Conservation (phyloP, 2,888 invertebrate genomes). For the Pegoplata infirma region DNA sequence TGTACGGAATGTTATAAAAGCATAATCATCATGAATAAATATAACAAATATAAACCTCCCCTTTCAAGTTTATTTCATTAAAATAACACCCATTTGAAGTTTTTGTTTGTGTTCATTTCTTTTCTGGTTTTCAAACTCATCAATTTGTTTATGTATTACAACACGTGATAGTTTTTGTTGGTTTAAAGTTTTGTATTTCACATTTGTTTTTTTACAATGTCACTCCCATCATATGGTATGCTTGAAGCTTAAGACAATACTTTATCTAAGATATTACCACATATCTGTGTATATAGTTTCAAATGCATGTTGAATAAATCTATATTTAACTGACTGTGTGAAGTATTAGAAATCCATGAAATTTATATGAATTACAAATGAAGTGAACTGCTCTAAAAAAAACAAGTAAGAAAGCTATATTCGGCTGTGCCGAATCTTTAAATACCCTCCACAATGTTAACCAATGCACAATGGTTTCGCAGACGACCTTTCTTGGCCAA, state of each 20-base stretch:
- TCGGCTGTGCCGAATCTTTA: too few relatives aligned
- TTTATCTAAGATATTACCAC: slow-evolving; percentile 35
- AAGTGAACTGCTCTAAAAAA: slow-evolving; percentile 53
- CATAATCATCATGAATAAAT: slow-evolving; percentile 23
- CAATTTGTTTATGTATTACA: slow-evolving; percentile 43
- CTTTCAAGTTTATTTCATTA: slow-evolving; percentile 4
- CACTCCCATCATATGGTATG: slow-evolving; percentile 41
- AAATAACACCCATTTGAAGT: slow-evolving; percentile 11
- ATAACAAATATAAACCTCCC: slow-evolving; percentile 16
- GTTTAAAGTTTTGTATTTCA: too few relatives aligned
- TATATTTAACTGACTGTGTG: slow-evolving; percentile 18
- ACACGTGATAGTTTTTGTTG: slow-evolving; percentile 32
- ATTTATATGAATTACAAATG: slow-evolving; percentile 60
- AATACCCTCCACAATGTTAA: too few relatives aligned
- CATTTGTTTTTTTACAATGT: slow-evolving; percentile 56
- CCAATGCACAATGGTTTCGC: too few relatives aligned
- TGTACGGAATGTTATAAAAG: slow-evolving; percentile 27
- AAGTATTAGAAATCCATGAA: slow-evolving; percentile 52
- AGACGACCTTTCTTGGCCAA: too few relatives aligned
- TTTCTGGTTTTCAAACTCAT: slow-evolving; percentile 22
- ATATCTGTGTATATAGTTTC: slow-evolving; percentile 13
- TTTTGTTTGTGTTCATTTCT: too few relatives aligned
- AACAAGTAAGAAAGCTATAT: too few relatives aligned
- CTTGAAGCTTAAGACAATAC: slow-evolving; percentile 27
- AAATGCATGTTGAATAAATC: slow-evolving; percentile 1